Evolutionary conservation across 2,888 invertebrate species (phyloP), one percentile per base, ranked within the genome.

Genomic region (Cybosia mesomella): DNA sequence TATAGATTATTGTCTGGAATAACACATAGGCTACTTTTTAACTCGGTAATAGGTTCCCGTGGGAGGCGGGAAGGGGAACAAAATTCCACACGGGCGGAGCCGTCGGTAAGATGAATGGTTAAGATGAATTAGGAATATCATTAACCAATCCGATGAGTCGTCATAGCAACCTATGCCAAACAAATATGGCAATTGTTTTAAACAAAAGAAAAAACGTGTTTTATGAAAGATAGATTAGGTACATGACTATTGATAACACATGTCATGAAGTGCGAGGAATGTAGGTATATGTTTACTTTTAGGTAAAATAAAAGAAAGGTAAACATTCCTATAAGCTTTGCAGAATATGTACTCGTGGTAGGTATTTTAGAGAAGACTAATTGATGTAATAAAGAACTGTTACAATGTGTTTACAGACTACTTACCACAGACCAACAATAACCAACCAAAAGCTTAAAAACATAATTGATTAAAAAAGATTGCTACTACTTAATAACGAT

Each of bases 181-280:
- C 9, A n/a, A n/a, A n/a, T 49, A 2, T 8, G 49, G 49, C 9
- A 49, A 49, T 49, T 49, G 49, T 49, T 49, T 49, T 49, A 49
- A 49, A n/a, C n/a, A 0, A n/a, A 43, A 49, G 49, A 49, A 13
- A 36, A 49, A n/a, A n/a, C 49, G 3, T 2, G n/a, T 49, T 8
- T 49, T 49, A 49, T 9, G 18, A 49, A 49, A 49, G 49, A 49
- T 49, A 49, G 49, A 49, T 49, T 49, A 49, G n/a, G 9, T 49
- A n/a, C n/a, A n/a, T n/a, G n/a, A n/a, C n/a, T 49, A 49, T 49
- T 49, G 49, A 49, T 49, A 49, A 49, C 49, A 49, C 49, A 49
- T n/a, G 49, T n/a, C 49, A 49, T 49, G 49, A 49, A 49, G 49
- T 49, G 49, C 49, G 49, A 49, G 49, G 49, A 49, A 49, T 49